Base-by-base conservation (phyloP, 2,113 vertebrate genomes). In the Hippocampus guttulatus region DNA sequence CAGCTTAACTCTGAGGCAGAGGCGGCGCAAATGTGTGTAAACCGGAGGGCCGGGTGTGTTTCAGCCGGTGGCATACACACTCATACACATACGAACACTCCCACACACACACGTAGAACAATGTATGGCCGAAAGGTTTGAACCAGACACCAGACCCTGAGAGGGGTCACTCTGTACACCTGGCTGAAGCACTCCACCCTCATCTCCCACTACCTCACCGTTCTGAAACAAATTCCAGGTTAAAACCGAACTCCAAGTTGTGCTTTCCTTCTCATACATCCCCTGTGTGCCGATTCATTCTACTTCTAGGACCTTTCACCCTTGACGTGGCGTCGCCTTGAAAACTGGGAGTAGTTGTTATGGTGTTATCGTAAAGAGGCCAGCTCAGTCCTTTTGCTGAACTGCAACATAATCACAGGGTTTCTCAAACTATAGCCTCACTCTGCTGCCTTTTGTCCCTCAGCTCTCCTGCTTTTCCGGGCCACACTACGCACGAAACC, bases 31-130 rank as follows among this genome's bases (percentile, higher is more conserved):
- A 40, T 67, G 70, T 65, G 73, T 75, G 71, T 33, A 68, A 63
- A 81, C 1, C 69, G 55, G 73, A 75, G 84, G 74, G 80, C 68
- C 78, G 79, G 85, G 85, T 88, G 66, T 83, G 85, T 84, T 87
- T 75, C 70, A 77, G 72, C 87, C 71, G 64, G 83, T 84, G 65
- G 70, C 41, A 69, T 41, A 64, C 74, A 77, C 74, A 66, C 75
- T 70, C 30, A 16, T 23, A 18, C 51, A 55, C 52, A 47, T 68
- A 78, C 43, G 15, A 14, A 55, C 30, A 30, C 41, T 25, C 67
- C 54, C 73, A 79, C 62, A 79, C 41, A 65, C 73, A 79, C 62
- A 79, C 55, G 72, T 64, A 52, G 11, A 66, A 15, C 20, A 21
- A 71, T 71, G 51, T 60, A 64, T 73, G 77, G 78, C 74, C 64